Evolutionary conservation across 2,113 vertebrate genomes (phyloP).

Genomic region (Heterocephalus glaber): DNA sequence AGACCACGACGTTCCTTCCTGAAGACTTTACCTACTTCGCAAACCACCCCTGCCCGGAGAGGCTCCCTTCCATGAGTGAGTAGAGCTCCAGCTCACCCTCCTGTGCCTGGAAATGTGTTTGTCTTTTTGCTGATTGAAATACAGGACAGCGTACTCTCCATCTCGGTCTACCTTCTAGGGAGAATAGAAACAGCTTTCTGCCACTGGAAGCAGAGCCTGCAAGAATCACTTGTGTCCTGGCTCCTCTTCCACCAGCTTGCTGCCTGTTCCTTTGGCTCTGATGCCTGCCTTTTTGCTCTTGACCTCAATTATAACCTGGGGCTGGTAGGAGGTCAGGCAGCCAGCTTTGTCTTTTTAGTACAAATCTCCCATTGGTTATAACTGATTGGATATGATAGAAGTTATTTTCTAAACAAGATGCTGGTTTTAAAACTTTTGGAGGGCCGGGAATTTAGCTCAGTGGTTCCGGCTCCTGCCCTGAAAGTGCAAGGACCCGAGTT

Average conservation of each 20-base stretch:
- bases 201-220: background rate
- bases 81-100: constrained; percentile 46
- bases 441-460: too few species aligned
- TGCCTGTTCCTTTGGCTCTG: background rate
- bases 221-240: background rate
- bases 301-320: background rate
- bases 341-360: background rate
- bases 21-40: constrained; percentile 95
- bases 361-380: background rate
- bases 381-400: background rate
- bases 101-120: background rate
- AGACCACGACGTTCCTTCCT: constrained; percentile 94
- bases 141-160: accelerated
- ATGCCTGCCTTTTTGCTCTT: background rate
- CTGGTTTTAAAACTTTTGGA: background rate
- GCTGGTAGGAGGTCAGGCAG: background rate
- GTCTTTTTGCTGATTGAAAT: background rate
- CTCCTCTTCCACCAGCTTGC: background rate
- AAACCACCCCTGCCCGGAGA: constrained; percentile 93
- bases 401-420: background rate
- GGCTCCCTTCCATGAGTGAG: constrained; percentile 98
- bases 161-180: background rate
- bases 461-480: too few species aligned
- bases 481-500: too few species aligned
- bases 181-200: background rate